Percentiles rank a stretch among this genome's conserved stretches.
These are phyloP conservation scores for Eulemur mongoz DNA, from an alignment of 2,797 vertebrate genomes.

Conservation along the genomic window DNA sequence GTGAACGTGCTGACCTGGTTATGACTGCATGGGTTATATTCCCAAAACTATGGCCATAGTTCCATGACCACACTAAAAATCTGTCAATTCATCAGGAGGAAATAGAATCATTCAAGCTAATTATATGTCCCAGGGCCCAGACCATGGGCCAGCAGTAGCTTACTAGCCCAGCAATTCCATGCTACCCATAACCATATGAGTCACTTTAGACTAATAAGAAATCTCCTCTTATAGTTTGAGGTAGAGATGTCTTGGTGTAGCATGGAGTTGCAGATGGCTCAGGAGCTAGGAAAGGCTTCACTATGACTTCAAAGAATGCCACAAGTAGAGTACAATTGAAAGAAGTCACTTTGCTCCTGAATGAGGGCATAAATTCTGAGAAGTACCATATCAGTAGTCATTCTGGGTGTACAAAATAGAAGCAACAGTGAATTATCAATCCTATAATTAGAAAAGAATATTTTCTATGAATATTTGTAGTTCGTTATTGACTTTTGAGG, in stretches of 20 bases:
- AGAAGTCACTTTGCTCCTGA: neutral
- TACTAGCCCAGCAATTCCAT: neutral
- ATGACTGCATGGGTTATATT: neutral
- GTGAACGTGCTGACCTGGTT: neutral
- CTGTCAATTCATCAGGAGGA: neutral
- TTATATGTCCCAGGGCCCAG: neutral
- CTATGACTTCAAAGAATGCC: constrained; percentile 19
- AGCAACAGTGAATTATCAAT: constrained; percentile 47
- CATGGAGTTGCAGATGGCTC: neutral
- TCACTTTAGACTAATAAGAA: neutral
- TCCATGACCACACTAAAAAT: neutral
- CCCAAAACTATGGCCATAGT: neutral
- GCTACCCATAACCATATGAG: neutral
- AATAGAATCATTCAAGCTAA: constrained; percentile 14
- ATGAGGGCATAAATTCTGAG: neutral
- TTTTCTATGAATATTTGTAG: constrained; percentile 65
- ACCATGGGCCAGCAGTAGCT: neutral
- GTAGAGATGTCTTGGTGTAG: neutral
- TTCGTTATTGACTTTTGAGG: constrained; percentile 65
- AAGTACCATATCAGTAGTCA: constrained; percentile 19
- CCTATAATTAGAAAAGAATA: constrained; percentile 62
- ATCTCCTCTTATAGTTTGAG: neutral
- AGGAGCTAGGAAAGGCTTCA: neutral
- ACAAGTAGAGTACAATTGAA: neutral
- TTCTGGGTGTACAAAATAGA: constrained; percentile 48